Evolutionary conservation across 35 echinoderm and acorn worm genomes (phyloP).

Genomic region (Heliocidaris tuberculata): DNA sequence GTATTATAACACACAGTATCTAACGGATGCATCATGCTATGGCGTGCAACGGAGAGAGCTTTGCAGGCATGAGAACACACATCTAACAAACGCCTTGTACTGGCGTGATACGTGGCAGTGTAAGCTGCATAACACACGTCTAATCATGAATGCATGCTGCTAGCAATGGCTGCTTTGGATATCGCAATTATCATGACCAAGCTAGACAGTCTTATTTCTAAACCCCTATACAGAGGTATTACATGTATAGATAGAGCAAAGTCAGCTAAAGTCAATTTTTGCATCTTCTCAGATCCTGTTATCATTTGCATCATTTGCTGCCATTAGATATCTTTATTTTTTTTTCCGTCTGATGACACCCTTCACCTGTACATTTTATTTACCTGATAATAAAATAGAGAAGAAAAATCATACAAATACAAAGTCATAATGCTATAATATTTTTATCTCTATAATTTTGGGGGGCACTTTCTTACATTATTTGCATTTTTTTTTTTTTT

Average conservation of each 20-base stretch:
- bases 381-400: no score
- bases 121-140: slow-evolving; percentile 36
- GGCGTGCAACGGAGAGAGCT: background rate
- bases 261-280: no score
- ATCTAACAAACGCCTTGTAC: background rate
- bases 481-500: no score
- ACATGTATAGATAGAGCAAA: background rate
- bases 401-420: no score
- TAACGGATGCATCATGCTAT: background rate
- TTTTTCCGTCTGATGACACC: no score
- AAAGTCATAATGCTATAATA: no score
- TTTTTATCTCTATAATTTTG: no score
- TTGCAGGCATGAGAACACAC: background rate
- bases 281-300: no score
- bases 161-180: slow-evolving; percentile 22
- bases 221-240: background rate
- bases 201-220: background rate
- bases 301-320: no score
- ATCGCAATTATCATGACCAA: slow-evolving; percentile 9
- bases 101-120: slow-evolving; percentile 21
- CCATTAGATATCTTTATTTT: no score
- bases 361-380: no score
- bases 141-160: slow-evolving; percentile 31
- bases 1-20: background rate
- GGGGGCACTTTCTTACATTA: no score